These are phyloP conservation scores for Uromys caudimaculatus DNA, from an alignment of 2,797 vertebrate genomes.

Conservation along the genomic window DNA sequence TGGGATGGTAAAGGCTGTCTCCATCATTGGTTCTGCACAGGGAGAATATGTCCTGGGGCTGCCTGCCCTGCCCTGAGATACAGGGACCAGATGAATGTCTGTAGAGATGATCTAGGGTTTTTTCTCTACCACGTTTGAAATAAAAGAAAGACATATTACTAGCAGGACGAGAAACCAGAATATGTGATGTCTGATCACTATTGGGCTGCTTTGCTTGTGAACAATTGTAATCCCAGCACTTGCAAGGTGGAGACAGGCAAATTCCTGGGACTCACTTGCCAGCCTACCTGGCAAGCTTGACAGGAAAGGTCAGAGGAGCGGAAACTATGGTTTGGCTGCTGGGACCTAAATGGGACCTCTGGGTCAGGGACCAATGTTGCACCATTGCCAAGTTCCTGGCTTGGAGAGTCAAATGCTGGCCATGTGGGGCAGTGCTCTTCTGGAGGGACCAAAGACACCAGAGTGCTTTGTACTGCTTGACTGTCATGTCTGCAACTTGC, in stretches of 20 bases:
- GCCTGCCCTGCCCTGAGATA: neutral
- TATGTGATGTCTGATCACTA: neutral
- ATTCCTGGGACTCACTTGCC: neutral
- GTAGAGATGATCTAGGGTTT: neutral
- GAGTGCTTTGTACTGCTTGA: neutral
- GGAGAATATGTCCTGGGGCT: neutral
- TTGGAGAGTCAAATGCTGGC: neutral
- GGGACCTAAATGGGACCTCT: neutral
- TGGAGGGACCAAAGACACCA: neutral
- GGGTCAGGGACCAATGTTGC: neutral
- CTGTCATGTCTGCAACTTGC: neutral
- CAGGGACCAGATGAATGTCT: neutral
- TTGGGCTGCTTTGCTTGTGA: too few relatives aligned
- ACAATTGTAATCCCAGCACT: neutral
- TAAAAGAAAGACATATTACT: constrained; percentile 13
- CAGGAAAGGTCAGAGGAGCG: neutral
- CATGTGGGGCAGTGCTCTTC: neutral
- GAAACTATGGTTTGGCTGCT: neutral
- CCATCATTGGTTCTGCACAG: neutral
- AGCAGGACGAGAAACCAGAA: neutral
- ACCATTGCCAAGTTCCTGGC: neutral
- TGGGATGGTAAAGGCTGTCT: neutral
- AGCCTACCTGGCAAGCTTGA: neutral
- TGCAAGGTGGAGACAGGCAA: neutral
- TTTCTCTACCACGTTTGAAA: constrained; percentile 24